Evolutionary conservation across 1,140 invertebrate genomes (phyloP), one percentile per base, ranked within the genome.

Genomic region (Telenomus remus): DNA sequence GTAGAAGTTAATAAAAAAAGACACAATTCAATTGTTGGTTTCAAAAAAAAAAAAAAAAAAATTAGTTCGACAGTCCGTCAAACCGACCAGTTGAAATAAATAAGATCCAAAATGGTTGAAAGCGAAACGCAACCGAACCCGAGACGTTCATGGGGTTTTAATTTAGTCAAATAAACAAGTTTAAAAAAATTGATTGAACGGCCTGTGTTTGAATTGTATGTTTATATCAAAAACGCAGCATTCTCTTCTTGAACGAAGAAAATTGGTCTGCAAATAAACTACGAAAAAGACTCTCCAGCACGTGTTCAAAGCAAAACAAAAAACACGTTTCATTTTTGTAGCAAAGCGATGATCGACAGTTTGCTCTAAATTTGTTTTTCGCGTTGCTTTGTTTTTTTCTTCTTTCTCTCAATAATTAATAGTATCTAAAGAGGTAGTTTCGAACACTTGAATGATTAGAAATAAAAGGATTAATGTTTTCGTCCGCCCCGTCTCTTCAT

Each of bases 401-500:
- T 11, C 59, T 78, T 80, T 83, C 82, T 76, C 56, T 76, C 68
- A 79, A 79, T 66, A 76, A 55, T 81, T 78, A 76, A 84, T 71
- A 85, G 71, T 83, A 71, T 78, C 82, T 85, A 70, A 85, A 82
- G 85, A 86, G 85, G 85, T 85, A 85, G 82, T 84, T 84, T 71
- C 68, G 50, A 80, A 78, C 77, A 76, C 72, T 69, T 50, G 60
- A 76, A 68, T 37, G 50, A 61, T 70, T 74, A 63, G 39, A 44
- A 47, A 13, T 39, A 39, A 44, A 53, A 78, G 81, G 19, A 27
- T 90, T 88, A 92, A 84, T 93, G 93, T 84, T 95, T 95, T 63
- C 93, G 89, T 80, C 92, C 91, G 10, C 93, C 92, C 63, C 95
- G 90, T 78, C 95, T 90, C 78, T 96, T 95, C 95, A 97, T 97